Conservation (phyloP, 2,113 vertebrate genomes). For the Neolamprologus modestus region DNA sequence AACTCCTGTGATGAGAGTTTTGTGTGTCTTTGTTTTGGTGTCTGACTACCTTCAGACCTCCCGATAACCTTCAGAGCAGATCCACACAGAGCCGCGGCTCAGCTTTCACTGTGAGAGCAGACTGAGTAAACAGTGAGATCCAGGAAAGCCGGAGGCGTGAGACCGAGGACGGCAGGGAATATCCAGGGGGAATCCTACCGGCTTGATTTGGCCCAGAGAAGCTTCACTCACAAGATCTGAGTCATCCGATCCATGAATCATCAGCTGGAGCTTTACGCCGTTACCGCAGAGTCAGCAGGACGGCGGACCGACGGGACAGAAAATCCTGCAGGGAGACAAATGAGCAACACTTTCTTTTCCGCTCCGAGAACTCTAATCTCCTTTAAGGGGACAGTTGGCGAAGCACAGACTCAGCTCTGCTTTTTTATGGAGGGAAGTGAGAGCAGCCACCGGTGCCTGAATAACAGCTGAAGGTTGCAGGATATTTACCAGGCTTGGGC, state of each 20-base stretch:
- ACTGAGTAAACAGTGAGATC: background rate
- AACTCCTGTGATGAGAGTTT: background rate
- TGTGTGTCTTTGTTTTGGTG: background rate
- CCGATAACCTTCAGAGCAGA: background rate
- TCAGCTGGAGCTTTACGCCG: background rate
- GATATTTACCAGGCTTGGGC: background rate
- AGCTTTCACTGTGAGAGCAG: background rate
- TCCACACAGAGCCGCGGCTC: background rate
- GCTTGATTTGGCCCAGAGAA: slow-evolving; percentile 4
- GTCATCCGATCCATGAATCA: slow-evolving; percentile 22
- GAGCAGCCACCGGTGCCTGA: background rate
- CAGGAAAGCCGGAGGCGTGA: background rate
- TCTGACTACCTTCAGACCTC: background rate
- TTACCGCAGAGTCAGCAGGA: background rate
- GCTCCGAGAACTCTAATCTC: background rate
- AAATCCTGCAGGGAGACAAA: background rate
- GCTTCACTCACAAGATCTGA: background rate
- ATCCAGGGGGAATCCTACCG: slow-evolving; percentile 8
- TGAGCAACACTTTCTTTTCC: background rate
- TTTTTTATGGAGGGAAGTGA: background rate
- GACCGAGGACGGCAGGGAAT: background rate
- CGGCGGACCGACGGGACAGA: background rate
- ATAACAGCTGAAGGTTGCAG: background rate
- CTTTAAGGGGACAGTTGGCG: background rate
- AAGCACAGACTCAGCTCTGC: background rate